Evolutionary conservation across 2,888 invertebrate genomes (phyloP).

Genomic region (Stictocephala bisonia): DNA sequence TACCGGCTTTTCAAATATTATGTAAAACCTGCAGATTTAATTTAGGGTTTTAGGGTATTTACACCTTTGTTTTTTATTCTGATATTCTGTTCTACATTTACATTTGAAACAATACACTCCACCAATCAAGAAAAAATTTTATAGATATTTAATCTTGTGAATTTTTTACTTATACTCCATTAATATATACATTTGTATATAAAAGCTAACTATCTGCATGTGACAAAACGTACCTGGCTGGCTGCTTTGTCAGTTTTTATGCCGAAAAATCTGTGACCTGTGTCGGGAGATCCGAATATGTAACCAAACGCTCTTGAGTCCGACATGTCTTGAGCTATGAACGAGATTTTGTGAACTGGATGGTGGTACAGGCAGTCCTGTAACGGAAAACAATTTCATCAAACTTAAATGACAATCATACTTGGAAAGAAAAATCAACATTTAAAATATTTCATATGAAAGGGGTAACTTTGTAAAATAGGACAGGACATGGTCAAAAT

Average conservation of each 20-base stretch:
- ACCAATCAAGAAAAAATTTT: too few relatives aligned
- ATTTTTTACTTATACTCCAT: background rate
- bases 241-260: conserved; percentile 99
- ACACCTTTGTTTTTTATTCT: too few relatives aligned
- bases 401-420: too few relatives aligned
- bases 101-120: too few relatives aligned
- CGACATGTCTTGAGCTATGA: conserved; percentile 98
- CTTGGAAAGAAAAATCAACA: background rate
- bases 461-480: background rate
- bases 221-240: conserved; percentile 76
- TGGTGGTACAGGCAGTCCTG: conserved; percentile 96
- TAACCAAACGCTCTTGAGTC: conserved; percentile 98
- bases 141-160: conserved; percentile 12
- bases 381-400: conserved; percentile 56
- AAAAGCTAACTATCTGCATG: background rate
- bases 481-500: background rate
- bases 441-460: background rate
- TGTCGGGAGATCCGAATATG: conserved; percentile 95
- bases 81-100: too few relatives aligned
- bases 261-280: conserved; percentile 97
- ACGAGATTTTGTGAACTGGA: conserved; percentile 98
- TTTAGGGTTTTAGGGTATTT: too few relatives aligned
- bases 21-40: too few relatives aligned
- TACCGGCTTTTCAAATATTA: too few relatives aligned
- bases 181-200: too few relatives aligned